Conservation (phyloP, 2,888 invertebrate genomes). For the Hirtodrosophila trivittata region DNA sequence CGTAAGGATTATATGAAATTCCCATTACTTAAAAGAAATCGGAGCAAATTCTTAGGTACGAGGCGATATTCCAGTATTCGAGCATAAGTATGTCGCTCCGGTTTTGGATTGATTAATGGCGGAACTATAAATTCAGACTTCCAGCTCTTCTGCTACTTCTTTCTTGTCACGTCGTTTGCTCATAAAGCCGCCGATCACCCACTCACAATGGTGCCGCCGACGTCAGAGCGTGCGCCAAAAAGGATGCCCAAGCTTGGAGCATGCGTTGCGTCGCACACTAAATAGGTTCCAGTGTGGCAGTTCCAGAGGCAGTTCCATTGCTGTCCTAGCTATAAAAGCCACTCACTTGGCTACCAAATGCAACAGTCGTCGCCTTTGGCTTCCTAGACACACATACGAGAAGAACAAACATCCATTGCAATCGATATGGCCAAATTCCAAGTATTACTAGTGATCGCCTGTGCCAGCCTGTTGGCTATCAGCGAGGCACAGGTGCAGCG, state of each 20-base stretch:
- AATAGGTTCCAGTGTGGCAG: conserved; percentile 40
- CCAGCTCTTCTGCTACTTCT: conserved; percentile 59
- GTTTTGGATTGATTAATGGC: conserved; percentile 75
- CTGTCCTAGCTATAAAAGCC: conserved; percentile 69
- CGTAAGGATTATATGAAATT: too few relatives aligned
- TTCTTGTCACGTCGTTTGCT: conserved; percentile 73
- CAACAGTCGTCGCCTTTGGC: conserved; percentile 61
- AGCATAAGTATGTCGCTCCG: conserved; percentile 34
- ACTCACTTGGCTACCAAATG: conserved; percentile 13
- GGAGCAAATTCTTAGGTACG: conserved; percentile 2
- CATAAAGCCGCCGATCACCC: conserved; percentile 67
- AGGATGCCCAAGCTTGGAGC: conserved; percentile 62
- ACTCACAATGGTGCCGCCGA: conserved; percentile 50
- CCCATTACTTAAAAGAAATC: conserved; percentile 7
- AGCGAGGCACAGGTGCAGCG: conserved; percentile 59
- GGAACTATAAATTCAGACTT: conserved; percentile 69
- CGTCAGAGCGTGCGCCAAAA: conserved; percentile 70
- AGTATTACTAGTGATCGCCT: conserved; percentile 55
- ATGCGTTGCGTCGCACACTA: conserved; percentile 67
- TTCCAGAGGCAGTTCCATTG: conserved; percentile 7
- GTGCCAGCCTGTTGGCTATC: conserved; percentile 45
- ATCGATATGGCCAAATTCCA: conserved; percentile 75
- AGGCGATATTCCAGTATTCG: not conserved
- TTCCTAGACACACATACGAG: conserved; percentile 35
- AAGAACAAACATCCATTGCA: not conserved